phyloP scores from a whole-genome alignment of 2,888 invertebrate species.

The Drosophila subquinaria region DNA sequence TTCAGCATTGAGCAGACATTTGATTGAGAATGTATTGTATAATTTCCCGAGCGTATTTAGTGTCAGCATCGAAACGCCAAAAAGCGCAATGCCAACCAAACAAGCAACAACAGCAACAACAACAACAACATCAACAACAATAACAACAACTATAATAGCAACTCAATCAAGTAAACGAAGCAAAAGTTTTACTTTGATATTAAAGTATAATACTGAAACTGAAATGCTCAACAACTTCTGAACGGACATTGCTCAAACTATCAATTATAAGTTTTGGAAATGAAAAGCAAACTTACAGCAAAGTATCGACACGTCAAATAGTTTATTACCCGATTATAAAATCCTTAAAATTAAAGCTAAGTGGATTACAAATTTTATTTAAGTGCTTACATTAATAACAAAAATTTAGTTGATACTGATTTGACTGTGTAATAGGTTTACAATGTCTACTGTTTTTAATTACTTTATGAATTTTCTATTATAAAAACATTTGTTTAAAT shows the following conservation, averaged over 20 bases:
- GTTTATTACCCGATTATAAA: constrained; percentile 5
- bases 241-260: constrained; percentile 15
- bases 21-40: constrained; percentile 85
- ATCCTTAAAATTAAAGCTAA: constrained; percentile 1
- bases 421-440: background rate
- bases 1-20: constrained; percentile 77
- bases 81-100: constrained; percentile 46
- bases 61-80: constrained; percentile 63
- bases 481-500: no score
- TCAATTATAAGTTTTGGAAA: constrained; percentile 24
- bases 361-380: constrained; percentile 2
- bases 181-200: constrained; percentile 39
- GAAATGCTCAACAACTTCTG: constrained; percentile 8
- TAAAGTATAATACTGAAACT: constrained; percentile 8
- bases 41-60: constrained; percentile 84
- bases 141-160: constrained; percentile 24
- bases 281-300: constrained; percentile 8
- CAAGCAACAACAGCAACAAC: constrained; percentile 22
- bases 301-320: constrained; percentile 6
- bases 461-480: no score
- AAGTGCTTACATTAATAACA: background rate
- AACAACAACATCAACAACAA: constrained; percentile 13
- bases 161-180: constrained; percentile 41
- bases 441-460: background rate
- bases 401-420: background rate